Evolutionary conservation across 2,888 invertebrate species (phyloP).

Genomic region (Andrena praecox): DNA sequence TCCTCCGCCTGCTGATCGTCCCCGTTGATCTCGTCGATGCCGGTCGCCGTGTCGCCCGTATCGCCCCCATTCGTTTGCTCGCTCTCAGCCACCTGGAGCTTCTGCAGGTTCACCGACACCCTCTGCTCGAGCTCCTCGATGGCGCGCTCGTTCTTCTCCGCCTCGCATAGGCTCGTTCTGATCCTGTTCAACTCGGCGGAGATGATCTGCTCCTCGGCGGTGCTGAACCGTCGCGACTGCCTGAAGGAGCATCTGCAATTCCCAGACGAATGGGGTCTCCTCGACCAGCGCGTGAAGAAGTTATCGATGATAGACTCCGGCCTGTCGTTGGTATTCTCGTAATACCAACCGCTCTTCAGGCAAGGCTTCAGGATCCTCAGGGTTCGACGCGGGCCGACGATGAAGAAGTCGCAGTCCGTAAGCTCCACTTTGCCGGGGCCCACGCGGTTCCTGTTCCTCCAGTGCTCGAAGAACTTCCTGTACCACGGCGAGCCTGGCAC

Average conservation of each 20-base stretch:
- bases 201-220: slow-evolving; percentile 75
- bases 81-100: slow-evolving; percentile 37
- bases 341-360: slow-evolving; percentile 74
- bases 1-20: slow-evolving; percentile 29
- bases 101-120: slow-evolving; percentile 74
- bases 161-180: slow-evolving; percentile 80
- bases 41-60: neutral
- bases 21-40: neutral
- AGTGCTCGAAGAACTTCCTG: slow-evolving; percentile 75
- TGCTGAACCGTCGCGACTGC: slow-evolving; percentile 75
- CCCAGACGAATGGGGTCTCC: slow-evolving; percentile 80
- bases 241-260: slow-evolving; percentile 82
- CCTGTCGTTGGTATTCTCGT: slow-evolving; percentile 75
- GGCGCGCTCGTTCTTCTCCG: slow-evolving; percentile 76
- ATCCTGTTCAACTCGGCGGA: slow-evolving; percentile 80
- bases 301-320: slow-evolving; percentile 82
- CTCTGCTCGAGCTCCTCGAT: slow-evolving; percentile 78
- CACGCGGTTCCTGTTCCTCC: slow-evolving; percentile 80
- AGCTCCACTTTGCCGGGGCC: slow-evolving; percentile 78
- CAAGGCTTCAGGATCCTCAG: slow-evolving; percentile 76
- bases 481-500: slow-evolving; percentile 74
- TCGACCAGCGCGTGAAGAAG: slow-evolving; percentile 81
- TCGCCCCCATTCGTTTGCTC: slow-evolving; percentile 28
- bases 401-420: slow-evolving; percentile 81
- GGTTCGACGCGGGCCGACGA: slow-evolving; percentile 79